phyloP scores from a whole-genome alignment of 2,113 vertebrate genomes.

The Boulengeromyrus knoepffleri region DNA sequence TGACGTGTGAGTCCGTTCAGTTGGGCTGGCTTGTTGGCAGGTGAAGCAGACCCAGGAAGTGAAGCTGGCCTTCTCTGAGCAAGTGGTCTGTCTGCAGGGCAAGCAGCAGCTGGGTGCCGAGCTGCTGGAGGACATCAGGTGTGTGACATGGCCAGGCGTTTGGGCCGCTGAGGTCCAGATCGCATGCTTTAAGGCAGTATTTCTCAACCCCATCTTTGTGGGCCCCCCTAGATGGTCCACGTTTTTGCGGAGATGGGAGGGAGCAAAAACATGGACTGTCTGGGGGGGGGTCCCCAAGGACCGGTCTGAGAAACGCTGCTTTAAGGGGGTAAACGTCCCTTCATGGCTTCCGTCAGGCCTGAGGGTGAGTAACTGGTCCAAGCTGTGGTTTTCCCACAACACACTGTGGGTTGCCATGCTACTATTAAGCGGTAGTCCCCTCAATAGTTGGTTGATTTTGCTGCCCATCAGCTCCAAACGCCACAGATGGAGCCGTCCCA shows the following conservation, averaged over 20 bases:
- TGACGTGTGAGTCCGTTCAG: not conserved
- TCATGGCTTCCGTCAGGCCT: not conserved
- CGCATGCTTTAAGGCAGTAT: not conserved
- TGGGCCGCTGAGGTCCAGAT: not conserved
- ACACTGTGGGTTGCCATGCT: not conserved
- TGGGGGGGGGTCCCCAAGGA: not conserved
- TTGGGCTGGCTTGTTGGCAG: slow-evolving; percentile 38
- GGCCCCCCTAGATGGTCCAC: not conserved
- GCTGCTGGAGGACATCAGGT: slow-evolving; percentile 85
- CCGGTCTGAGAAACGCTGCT: not conserved
- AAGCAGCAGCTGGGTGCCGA: slow-evolving; percentile 76
- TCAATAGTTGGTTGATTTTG: not conserved
- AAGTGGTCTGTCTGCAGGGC: slow-evolving; percentile 69
- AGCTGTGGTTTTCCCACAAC: not conserved
- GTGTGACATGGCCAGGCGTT: not conserved
- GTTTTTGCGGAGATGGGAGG: not conserved
- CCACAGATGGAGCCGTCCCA: not conserved
- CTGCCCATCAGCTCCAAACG: not conserved
- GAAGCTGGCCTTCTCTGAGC: slow-evolving; percentile 74
- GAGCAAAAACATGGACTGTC: not conserved
- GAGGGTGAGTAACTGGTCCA: not conserved
- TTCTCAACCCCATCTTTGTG: not conserved
- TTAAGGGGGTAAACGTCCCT: not conserved
- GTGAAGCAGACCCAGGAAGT: slow-evolving; percentile 78
- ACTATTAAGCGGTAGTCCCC: not conserved